Conservation (phyloP, 2,888 invertebrate genomes). For the Hirtodrosophila alboralis region DNA sequence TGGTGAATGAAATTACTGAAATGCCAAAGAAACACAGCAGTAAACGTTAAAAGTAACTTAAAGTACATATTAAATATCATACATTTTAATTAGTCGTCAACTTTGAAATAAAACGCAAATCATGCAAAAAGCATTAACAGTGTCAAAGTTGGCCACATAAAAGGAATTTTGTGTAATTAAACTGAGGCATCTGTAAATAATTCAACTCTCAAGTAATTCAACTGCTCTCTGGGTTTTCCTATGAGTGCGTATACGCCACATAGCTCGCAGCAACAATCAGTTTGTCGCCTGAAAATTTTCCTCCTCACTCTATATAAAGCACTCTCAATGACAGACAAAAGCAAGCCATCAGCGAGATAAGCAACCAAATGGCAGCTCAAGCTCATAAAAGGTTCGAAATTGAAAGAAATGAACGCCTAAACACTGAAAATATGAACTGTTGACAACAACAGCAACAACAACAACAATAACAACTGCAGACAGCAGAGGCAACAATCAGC, state of each 20-base stretch:
- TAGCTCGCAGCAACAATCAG: constrained; percentile 3
- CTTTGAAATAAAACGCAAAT: constrained; percentile 28
- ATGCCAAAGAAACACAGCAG: neutral
- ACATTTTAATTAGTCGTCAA: constrained; percentile 25
- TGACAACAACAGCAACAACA: constrained; percentile 12
- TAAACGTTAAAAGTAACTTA: constrained; percentile 15
- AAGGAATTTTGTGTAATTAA: constrained; percentile 13
- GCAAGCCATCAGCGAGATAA: constrained; percentile 35
- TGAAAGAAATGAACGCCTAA: constrained; percentile 48
- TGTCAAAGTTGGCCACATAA: constrained; percentile 12
- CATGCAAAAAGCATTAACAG: constrained; percentile 27
- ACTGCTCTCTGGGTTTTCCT: neutral
- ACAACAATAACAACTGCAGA: too few relatives aligned
- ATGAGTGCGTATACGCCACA: constrained; percentile 38
- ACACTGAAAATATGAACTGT: constrained; percentile 55
- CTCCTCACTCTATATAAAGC: neutral
- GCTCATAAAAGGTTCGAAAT: constrained; percentile 50
- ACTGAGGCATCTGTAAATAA: constrained; percentile 21
- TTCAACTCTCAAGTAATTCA: constrained; percentile 5
- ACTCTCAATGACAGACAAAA: constrained; percentile 12
- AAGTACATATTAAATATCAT: constrained; percentile 22
- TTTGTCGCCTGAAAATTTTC: constrained; percentile 15
- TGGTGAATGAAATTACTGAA: constrained; percentile 51
- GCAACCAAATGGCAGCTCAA: constrained; percentile 21
- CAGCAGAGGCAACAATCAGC: constrained; percentile 13